A percentile compares a stretch with the other conserved stretches of the same genome.
Conservation (phyloP, 1,140 invertebrate species). For the Solenopsis invicta region DNA sequence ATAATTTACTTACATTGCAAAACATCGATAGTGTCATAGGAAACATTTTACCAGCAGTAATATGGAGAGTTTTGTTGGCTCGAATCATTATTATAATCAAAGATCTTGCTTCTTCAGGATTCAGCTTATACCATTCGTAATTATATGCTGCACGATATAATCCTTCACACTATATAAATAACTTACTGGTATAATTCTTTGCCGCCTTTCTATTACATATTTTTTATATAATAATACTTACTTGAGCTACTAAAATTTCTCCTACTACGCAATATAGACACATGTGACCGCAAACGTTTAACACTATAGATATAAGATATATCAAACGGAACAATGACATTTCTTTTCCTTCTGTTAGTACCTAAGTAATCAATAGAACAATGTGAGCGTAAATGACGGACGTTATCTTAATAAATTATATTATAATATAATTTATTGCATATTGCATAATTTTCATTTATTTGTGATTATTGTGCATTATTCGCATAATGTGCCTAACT, state of each 20-base stretch:
- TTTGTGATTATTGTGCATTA: no score
- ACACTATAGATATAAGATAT: neutral
- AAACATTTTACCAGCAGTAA: constrained; percentile 55
- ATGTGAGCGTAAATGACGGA: neutral
- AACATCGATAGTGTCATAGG: constrained; percentile 45
- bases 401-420: no score
- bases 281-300: constrained; percentile 26
- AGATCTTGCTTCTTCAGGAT: neutral
- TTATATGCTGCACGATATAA: neutral
- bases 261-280: constrained; percentile 44
- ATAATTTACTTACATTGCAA: constrained; percentile 30
- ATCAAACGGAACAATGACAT: constrained; percentile 15
- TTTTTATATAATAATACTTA: constrained; percentile 36
- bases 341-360: neutral
- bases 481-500: no score
- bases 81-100: constrained; percentile 34
- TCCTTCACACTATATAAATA: constrained; percentile 12
- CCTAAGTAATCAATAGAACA: neutral
- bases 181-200: neutral
- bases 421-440: no score
- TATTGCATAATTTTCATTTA: no score
- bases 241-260: constrained; percentile 31
- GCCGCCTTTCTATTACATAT: neutral
- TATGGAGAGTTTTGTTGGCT: neutral
- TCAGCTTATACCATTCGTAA: constrained; percentile 28